These are phyloP conservation scores for Eudemis profundana DNA, from an alignment of 2,888 invertebrate species.

Conservation along the genomic window DNA sequence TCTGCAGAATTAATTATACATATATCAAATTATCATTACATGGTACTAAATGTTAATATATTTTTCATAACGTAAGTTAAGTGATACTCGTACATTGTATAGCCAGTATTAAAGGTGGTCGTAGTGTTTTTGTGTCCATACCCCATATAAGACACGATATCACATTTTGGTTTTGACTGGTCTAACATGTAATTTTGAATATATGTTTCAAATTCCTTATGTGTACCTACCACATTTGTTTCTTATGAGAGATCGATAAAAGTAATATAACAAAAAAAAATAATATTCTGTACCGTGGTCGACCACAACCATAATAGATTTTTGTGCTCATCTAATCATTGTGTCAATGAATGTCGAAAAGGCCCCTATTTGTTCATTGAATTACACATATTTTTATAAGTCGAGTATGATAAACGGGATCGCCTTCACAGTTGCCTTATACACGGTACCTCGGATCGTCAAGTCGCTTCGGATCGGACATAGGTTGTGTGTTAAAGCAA, in stretches of 20 bases:
- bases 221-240: too few relatives aligned
- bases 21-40: slow-evolving; percentile 13
- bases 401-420: slow-evolving; percentile 53
- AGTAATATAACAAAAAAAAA: too few relatives aligned
- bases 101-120: background rate
- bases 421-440: slow-evolving; percentile 76
- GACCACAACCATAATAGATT: too few relatives aligned
- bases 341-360: background rate
- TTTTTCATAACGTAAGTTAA: slow-evolving; percentile 30
- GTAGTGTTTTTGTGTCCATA: background rate
- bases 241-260: too few relatives aligned
- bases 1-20: background rate
- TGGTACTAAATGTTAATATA: slow-evolving; percentile 12
- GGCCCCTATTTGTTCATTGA: background rate
- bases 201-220: too few relatives aligned
- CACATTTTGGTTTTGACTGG: too few relatives aligned
- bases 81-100: background rate
- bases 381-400: slow-evolving; percentile 52
- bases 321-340: too few relatives aligned
- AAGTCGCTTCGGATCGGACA: slow-evolving; percentile 54
- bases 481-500: slow-evolving; percentile 71
- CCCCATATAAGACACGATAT: background rate
- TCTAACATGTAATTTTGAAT: too few relatives aligned
- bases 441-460: slow-evolving; percentile 57
- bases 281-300: too few relatives aligned